Base-by-base conservation (phyloP, 2,888 invertebrate species). In the Synergus gifuensis region DNA sequence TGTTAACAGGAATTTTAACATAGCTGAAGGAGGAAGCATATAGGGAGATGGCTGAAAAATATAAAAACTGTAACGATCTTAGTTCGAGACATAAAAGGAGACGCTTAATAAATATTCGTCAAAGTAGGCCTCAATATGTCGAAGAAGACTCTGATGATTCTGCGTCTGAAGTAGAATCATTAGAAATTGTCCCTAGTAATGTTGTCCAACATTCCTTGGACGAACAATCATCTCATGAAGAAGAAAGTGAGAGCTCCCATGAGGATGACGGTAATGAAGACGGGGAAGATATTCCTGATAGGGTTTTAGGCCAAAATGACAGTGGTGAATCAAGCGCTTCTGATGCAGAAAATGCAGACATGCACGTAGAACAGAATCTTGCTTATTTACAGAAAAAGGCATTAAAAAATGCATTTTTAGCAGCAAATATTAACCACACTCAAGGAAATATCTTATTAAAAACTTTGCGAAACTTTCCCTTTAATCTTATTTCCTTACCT, bases 371-470 rank as follows among this genome's bases (percentile, higher is more conserved):
- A 49, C 49, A 49, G 49, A 16, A 49, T 4, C 14, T 49, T 49
- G 49, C 16, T 49, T 49, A 49, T 49, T 49, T 49, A 14, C 49
- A 49, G 49, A 49, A 49, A 49, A 49, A 49, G 49, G 14, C 49
- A 4, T 49, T 16, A 49, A 76, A 76, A 36, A 76, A 42, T 46
- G 69, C 49, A 36, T 46, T 69, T 46, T 42, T 69, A 16, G 7
- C 46, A n/a, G 60, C 22, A 18, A 54, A 78, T 66, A 36, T 78
- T 60, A 78, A 78, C 40, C 73, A 78, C 44, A 78, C 40, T 14
- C 78, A 78, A 66, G 78, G 69, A 73, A 78, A 78, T 78, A 60
- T 78, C 40, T 18, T 78, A 60, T 60, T 78, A 44, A 78, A 78
- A 62, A 73, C 73, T 36, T 46, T 73, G 73, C 67, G 78, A 14